These are phyloP conservation scores for Troides helena DNA, from an alignment of 2,888 invertebrate genomes.

Conservation along the genomic window DNA sequence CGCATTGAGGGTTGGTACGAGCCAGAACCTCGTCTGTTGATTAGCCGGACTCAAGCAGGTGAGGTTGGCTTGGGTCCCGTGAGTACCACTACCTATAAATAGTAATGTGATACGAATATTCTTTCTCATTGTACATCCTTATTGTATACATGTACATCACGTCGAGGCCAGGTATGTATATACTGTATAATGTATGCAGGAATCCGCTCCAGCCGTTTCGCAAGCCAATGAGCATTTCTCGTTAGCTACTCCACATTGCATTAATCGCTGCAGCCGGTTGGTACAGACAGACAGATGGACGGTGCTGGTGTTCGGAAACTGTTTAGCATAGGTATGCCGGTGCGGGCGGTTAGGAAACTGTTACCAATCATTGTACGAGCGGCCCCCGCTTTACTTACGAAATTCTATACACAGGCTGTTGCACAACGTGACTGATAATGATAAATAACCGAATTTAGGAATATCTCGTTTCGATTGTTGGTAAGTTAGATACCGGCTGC, in stretches of 20 bases:
- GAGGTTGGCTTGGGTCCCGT: too few relatives aligned
- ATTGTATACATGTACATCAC: too few relatives aligned
- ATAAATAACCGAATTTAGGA: too few relatives aligned
- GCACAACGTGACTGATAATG: too few relatives aligned
- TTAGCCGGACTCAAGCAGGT: too few relatives aligned
- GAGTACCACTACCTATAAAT: too few relatives aligned
- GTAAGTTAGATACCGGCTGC: too few relatives aligned
- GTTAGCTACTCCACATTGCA: conserved; percentile 13
- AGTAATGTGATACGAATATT: too few relatives aligned
- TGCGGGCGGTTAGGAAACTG: conserved; percentile 20
- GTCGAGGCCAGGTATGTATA: neutral
- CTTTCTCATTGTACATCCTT: too few relatives aligned
- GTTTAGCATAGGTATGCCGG: conserved; percentile 29
- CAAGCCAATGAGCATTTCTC: conserved; percentile 16
- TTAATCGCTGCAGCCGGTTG: conserved; percentile 22
- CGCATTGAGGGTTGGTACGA: too few relatives aligned
- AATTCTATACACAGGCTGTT: neutral
- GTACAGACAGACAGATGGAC: conserved; percentile 20
- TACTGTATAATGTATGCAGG: conserved; percentile 9
- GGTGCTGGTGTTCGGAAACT: conserved; percentile 14
- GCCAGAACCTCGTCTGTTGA: too few relatives aligned
- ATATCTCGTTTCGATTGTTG: too few relatives aligned
- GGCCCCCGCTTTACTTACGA: neutral
- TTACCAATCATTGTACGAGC: conserved; percentile 10
- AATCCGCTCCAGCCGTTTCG: conserved; percentile 11